Evolutionary conservation across 2,797 vertebrate genomes (phyloP).

Genomic region (Spinibarbus caldwelli): DNA sequence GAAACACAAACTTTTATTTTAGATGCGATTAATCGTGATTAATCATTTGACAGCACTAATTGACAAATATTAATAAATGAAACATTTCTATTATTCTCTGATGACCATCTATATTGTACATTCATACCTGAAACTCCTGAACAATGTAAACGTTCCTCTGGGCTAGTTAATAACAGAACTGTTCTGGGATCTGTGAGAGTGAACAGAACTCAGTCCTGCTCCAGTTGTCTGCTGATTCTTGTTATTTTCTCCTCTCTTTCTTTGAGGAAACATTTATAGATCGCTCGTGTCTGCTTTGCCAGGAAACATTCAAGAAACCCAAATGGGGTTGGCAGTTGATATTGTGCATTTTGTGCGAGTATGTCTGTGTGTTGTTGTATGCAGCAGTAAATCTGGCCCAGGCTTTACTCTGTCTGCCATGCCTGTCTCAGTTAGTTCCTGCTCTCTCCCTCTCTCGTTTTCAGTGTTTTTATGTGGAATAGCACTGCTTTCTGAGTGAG

Average conservation of each 20-base stretch:
- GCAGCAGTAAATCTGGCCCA: conserved; percentile 38
- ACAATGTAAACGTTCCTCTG: no score
- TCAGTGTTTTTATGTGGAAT: background rate
- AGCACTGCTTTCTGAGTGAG: background rate
- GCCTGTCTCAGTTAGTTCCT: conserved; percentile 43
- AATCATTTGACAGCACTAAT: no score
- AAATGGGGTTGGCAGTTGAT: conserved; percentile 22
- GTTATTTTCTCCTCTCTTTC: conserved; percentile 4
- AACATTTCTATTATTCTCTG: background rate
- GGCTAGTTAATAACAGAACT: background rate
- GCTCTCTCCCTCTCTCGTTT: conserved; percentile 2
- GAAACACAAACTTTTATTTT: no score
- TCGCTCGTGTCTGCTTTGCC: conserved; percentile 28
- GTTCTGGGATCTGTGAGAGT: background rate
- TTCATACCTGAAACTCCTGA: background rate
- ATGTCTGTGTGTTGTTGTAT: conserved; percentile 33
- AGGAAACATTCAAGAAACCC: conserved; percentile 41
- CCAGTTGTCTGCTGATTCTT: background rate
- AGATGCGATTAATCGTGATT: no score
- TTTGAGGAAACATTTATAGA: conserved; percentile 36
- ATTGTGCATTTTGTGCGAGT: conserved; percentile 32
- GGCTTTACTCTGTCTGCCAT: conserved; percentile 34
- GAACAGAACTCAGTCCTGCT: background rate
- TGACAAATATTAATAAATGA: background rate
- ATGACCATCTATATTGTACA: background rate